Conservation (phyloP, 1,140 invertebrate genomes). For the Antheraea mylitta region DNA sequence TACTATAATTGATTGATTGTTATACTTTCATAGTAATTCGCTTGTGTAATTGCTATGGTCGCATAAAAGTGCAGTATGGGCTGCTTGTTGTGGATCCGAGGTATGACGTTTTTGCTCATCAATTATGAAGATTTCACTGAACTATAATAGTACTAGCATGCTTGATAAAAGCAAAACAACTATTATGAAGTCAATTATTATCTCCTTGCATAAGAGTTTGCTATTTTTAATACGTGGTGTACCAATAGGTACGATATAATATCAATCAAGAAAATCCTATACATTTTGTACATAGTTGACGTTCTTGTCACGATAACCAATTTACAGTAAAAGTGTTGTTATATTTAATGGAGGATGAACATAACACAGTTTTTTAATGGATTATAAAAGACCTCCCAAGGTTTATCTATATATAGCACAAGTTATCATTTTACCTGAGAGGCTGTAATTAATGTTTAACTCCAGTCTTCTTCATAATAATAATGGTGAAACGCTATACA, state of each 20-base stretch:
- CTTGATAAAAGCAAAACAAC: background rate
- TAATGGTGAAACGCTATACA: too few relatives aligned
- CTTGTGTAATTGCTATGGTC: conserved; percentile 17
- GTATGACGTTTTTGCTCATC: conserved; percentile 47
- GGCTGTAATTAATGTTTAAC: background rate
- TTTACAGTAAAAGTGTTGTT: background rate
- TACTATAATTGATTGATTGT: background rate
- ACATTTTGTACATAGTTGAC: background rate
- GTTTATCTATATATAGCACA: background rate
- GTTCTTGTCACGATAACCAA: background rate
- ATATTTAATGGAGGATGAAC: background rate
- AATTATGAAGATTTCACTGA: background rate
- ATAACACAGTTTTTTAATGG: background rate
- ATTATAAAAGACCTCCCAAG: background rate
- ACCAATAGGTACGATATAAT: too few relatives aligned
- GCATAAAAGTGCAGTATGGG: conserved; percentile 46
- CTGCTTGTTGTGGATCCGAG: conserved; percentile 65
- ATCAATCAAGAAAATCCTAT: background rate
- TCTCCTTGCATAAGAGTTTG: background rate
- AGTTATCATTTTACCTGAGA: background rate
- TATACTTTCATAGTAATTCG: background rate
- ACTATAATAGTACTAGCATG: background rate
- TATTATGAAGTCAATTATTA: background rate
- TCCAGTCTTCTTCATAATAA: too few relatives aligned
- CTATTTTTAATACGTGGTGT: background rate